Base-by-base conservation (phyloP, 2,797 vertebrate genomes). In the Carduelis carduelis region DNA sequence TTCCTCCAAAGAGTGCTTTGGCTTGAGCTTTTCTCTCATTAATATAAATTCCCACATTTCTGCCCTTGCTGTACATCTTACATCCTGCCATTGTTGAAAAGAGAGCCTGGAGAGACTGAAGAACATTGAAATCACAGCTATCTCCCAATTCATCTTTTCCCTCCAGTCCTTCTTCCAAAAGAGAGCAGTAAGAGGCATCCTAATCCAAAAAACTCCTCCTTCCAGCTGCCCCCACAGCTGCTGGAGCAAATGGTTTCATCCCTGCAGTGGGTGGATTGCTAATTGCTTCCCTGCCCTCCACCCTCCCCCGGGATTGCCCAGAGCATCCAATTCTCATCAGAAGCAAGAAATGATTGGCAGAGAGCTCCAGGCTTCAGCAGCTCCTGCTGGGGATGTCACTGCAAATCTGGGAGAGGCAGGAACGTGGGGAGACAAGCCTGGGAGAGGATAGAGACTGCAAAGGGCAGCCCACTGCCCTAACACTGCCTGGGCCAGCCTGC, bases 321-420 rank as follows among this genome's bases (percentile, higher is more conserved):
- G 13, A 12, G 26, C 70, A 59, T 74, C 83, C 65, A 53, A 1
- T 52, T 81, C 65, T 8, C 9, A 4, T 63, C 83, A 61, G 46
- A 32, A 61, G 43, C 3, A 63, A 16, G 47, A 52, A 89, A 60
- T 15, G 69, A 83, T 47, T 53, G 77, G 74, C 89, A 93, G 68
- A 56, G 80, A 90, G 93, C 89, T 93, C 68, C 17, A 37, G 80
- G 90, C 80, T 79, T 39, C 52, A 52, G 71, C 74, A 55, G 65
- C 65, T 95, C 90, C 72, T 80, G 89, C 77, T 87, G 87, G 15
- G 87, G 88, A 32, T 91, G 93, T 94, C 90, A 39, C 74, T 64
- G 1, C 71, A 37, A 28, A 93, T 56, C 49, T 14, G 34, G 65
- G 61, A 53, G 89, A 93, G 79, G 64, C 43, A 74, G 78, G 78